Evolutionary conservation across 2,113 vertebrate genomes (phyloP).

Genomic region (Tyto alba): DNA sequence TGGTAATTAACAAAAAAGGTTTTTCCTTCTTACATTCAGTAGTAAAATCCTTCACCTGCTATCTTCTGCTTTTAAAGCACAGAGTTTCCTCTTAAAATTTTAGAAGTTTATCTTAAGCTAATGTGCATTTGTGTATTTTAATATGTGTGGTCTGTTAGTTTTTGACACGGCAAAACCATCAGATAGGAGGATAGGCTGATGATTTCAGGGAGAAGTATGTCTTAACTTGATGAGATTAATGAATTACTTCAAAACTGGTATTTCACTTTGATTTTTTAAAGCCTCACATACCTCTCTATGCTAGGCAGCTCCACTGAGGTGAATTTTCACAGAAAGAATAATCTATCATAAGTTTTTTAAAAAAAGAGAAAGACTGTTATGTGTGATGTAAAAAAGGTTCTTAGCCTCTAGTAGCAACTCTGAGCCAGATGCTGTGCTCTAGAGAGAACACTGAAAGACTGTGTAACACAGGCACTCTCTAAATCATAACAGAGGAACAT

Average conservation of each 20-base stretch:
- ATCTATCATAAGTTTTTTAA: not conserved
- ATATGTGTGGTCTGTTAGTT: not conserved
- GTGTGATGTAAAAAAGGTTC: not conserved
- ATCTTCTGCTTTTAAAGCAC: not conserved
- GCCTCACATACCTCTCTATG: not conserved
- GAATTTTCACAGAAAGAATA: not conserved
- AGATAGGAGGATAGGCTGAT: not conserved
- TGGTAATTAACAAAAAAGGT: not conserved
- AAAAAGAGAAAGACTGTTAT: not conserved
- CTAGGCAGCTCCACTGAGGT: not conserved
- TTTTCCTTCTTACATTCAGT: not conserved
- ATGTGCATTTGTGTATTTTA: not conserved
- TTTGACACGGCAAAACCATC: not conserved
- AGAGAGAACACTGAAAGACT: not conserved
- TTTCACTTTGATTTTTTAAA: not conserved
- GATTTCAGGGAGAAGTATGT: not conserved
- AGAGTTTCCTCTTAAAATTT: not conserved
- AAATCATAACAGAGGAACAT: not conserved
- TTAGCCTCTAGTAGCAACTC: not conserved
- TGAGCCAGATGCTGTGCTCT: not conserved
- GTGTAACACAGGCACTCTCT: fast-evolving
- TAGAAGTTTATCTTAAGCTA: not conserved
- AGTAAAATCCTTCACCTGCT: not conserved
- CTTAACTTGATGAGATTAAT: not conserved
- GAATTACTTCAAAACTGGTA: not conserved